phyloP scores from a whole-genome alignment of 2,888 invertebrate genomes.

The Plebejus anna region DNA sequence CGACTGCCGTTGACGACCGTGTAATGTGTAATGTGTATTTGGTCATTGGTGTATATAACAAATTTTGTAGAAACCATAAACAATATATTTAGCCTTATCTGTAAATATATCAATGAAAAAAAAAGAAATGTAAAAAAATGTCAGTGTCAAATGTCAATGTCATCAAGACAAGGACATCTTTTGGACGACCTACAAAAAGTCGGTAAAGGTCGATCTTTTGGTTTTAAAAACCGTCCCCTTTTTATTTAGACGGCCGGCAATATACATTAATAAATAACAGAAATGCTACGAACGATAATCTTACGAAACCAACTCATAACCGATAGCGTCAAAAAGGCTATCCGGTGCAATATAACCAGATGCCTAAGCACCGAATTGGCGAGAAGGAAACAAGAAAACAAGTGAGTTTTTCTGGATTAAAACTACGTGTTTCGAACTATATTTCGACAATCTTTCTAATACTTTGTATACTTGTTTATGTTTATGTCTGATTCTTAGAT shows the following conservation, averaged over 20 bases:
- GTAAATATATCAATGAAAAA: no score
- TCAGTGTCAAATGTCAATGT: conserved; percentile 40
- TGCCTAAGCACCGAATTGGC: conserved; percentile 81
- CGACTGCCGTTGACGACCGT: no score
- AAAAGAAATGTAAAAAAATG: conserved; percentile 2
- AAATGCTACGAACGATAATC: conserved; percentile 87
- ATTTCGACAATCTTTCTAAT: conserved; percentile 27
- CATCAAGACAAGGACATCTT: conserved; percentile 39
- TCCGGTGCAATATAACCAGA: conserved; percentile 79
- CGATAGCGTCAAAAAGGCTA: conserved; percentile 80
- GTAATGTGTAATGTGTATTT: no score
- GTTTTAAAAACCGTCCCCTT: conserved; percentile 62
- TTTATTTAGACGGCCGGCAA: conserved; percentile 60
- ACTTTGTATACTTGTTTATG: conserved; percentile 6
- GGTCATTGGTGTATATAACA: no score
- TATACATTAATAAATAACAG: conserved; percentile 50
- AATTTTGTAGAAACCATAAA: no score
- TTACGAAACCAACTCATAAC: conserved; percentile 84
- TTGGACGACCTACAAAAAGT: conserved; percentile 65
- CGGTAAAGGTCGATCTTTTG: conserved; percentile 69
- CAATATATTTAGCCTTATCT: no score
- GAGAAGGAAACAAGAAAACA: conserved; percentile 80
- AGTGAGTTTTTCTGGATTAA: conserved; percentile 65
- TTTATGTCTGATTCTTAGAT: conserved; percentile 19
- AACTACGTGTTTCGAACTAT: conserved; percentile 31